Conservation (phyloP, 2,888 invertebrate species). For the Torymus auratus region DNA sequence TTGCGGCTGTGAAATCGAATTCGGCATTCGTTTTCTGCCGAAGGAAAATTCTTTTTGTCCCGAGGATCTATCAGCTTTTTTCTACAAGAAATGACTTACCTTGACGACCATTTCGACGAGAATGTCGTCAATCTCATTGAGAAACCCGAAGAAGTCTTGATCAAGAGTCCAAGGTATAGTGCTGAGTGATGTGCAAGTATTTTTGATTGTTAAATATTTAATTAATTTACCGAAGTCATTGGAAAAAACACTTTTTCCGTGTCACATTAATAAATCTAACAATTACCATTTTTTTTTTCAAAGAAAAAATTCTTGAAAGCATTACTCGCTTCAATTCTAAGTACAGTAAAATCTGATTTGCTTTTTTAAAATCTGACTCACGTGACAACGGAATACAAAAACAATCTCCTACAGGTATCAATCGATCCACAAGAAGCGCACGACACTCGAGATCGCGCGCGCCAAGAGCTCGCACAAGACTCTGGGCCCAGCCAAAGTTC, state of each 20-base stretch:
- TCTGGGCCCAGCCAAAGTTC: slow-evolving; percentile 59
- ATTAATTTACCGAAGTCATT: background rate
- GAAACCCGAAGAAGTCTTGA: slow-evolving; percentile 45
- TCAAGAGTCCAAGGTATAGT: slow-evolving; percentile 59
- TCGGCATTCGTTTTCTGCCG: background rate
- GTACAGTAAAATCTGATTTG: background rate
- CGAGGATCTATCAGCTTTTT: background rate
- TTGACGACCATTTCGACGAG: slow-evolving; percentile 37
- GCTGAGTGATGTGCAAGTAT: background rate
- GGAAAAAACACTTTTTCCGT: too few species aligned
- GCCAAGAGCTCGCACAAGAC: slow-evolving; percentile 65
- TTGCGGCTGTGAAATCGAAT: background rate
- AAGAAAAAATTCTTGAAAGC: too few species aligned
- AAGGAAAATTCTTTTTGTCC: background rate
- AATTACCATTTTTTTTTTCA: too few species aligned
- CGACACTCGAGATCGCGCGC: slow-evolving; percentile 54
- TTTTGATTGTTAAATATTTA: slow-evolving; percentile 11
- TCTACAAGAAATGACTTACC: slow-evolving; percentile 14
- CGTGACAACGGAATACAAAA: too few species aligned
- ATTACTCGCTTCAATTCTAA: too few species aligned
- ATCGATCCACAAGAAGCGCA: slow-evolving; percentile 61
- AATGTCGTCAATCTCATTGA: slow-evolving; percentile 57
- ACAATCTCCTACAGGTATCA: slow-evolving; percentile 59
- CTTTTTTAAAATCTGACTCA: too few species aligned
- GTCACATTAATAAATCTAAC: too few species aligned